Base-by-base conservation (phyloP, 2,888 invertebrate genomes). In the Aromia moschata region DNA sequence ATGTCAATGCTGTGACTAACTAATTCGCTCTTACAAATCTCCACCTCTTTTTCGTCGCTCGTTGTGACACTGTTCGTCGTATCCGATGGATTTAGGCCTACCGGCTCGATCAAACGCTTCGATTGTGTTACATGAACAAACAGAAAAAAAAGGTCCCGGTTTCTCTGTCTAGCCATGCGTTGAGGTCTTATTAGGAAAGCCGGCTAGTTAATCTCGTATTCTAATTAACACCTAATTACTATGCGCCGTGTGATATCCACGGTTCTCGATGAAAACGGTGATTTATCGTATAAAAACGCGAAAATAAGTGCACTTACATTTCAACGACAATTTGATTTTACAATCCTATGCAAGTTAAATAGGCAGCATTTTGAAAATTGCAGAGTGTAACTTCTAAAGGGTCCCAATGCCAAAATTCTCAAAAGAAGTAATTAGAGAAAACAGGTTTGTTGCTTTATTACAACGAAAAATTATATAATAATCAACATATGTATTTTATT, bases 1-100 rank as follows among this genome's bases (percentile, higher is more conserved):
- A 41, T 52, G 52, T 52, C 52, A 52, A 52, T 52, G 52, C 52
- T 52, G 52, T 52, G 52, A 52, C 52, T 31, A 41, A 51, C 44
- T 10, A 38, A 49, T 49, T 49, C 37, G 7, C 40, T 10, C 17
- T 31, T 30, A 40, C 25, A 52, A 41, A 52, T 17, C 18, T 52
- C 16, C 20, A 25, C 20, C 40, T 51, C 30, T 40, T 52, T 52
- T 52, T 52, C 40, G 20, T 25, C 7, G 12, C 25, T 31, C 16
- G n/a, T 49, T 49, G 16, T 49, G 52, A 11, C 52, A 41, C 31
- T 41, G 30, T 30, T 41, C 38, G 52, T 41, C 49, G 38, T 33
- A 47, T 37, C n/a, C 20, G 14, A 45, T 16, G 2, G 11, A 38
- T 25, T 20, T 20, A 15, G 52, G 41, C 40, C 52, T 31, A 18